phyloP scores from a whole-genome alignment of 2,797 vertebrate species.

The Poeciliopsis paucimaculata region DNA sequence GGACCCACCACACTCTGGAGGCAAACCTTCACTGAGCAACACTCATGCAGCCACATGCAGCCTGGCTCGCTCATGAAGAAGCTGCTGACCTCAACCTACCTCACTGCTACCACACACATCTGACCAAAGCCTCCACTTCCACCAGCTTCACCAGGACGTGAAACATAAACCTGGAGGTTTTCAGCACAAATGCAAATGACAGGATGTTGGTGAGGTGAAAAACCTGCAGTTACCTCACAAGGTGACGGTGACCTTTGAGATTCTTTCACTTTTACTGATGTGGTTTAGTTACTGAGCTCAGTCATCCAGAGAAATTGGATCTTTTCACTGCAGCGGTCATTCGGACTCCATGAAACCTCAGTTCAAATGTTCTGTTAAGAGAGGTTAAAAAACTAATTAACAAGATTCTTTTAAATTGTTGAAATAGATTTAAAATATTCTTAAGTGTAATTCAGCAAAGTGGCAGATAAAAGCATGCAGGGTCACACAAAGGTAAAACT shows the following conservation, averaged over 20 bases:
- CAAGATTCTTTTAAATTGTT: not conserved
- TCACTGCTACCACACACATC: constrained; percentile 31
- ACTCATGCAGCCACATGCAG: constrained; percentile 36
- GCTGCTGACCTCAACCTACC: constrained; percentile 37
- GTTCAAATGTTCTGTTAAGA: not conserved
- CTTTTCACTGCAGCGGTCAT: not conserved
- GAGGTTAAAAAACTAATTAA: too few relatives aligned
- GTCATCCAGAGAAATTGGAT: not conserved
- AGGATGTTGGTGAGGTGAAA: constrained; percentile 8
- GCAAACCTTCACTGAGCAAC: constrained; percentile 26
- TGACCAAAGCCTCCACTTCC: constrained; percentile 20
- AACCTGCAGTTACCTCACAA: not conserved
- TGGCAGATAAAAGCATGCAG: not conserved
- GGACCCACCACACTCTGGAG: constrained; percentile 27
- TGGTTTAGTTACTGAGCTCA: not conserved
- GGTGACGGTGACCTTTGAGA: not conserved
- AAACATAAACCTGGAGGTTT: constrained; percentile 4
- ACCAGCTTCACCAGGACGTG: constrained; percentile 3
- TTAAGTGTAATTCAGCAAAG: not conserved
- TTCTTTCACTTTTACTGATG: not conserved
- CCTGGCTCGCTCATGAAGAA: constrained; percentile 1
- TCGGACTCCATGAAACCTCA: too few relatives aligned
- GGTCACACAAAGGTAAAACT: not conserved
- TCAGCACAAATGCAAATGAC: constrained; percentile 8
- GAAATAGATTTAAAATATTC: not conserved